Conservation (phyloP, 2,888 invertebrate genomes). For the Metellina segmentata region DNA sequence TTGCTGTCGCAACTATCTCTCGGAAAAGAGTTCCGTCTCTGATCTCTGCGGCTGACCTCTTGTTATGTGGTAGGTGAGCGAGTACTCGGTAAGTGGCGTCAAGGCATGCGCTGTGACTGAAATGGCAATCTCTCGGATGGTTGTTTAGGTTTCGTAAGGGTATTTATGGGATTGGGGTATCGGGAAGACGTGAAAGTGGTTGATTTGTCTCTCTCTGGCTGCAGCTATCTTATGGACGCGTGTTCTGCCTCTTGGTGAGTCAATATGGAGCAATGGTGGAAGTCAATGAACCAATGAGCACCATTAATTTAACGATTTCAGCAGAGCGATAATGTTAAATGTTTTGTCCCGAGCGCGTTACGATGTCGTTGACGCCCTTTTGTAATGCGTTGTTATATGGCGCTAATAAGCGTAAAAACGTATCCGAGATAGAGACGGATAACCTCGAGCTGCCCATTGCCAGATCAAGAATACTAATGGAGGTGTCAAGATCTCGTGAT, state of each 20-base stretch:
- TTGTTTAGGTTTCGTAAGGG: too few relatives aligned
- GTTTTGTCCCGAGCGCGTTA: neutral
- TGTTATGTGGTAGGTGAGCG: neutral
- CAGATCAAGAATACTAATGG: neutral
- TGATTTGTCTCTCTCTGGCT: too few relatives aligned
- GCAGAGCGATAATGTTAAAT: neutral
- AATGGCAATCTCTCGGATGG: neutral
- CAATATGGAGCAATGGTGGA: neutral
- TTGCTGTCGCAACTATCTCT: slow-evolving; percentile 42
- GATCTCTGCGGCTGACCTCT: slow-evolving; percentile 30
- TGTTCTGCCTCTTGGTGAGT: neutral
- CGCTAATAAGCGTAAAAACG: neutral
- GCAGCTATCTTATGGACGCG: neutral
- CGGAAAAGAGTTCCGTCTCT: neutral
- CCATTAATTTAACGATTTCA: neutral
- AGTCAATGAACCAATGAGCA: neutral
- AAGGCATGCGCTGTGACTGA: neutral
- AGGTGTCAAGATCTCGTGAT: neutral
- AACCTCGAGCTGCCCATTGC: neutral
- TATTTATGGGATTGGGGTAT: too few relatives aligned
- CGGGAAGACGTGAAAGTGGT: too few relatives aligned
- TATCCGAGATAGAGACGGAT: neutral
- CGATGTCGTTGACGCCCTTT: neutral
- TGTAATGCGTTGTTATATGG: neutral
- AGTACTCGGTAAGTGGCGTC: neutral